Evolutionary conservation across 2,113 vertebrate genomes (phyloP).

Genomic region (Hyla sarda): DNA sequence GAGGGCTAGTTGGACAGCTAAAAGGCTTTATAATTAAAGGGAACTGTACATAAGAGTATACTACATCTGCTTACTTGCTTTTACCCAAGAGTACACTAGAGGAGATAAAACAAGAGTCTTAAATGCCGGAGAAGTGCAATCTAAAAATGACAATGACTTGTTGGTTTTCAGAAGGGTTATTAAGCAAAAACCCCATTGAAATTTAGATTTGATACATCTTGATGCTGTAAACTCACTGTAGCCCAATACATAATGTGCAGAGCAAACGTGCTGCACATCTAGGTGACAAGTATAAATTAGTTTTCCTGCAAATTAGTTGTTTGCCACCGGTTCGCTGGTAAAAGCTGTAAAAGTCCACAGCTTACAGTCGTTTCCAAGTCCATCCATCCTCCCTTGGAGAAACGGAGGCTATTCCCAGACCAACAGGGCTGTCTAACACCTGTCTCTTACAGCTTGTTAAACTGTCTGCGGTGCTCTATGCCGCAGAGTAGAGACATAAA

Average conservation of each 20-base stretch:
- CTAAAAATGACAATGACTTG: not conserved
- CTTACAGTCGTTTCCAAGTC: not conserved
- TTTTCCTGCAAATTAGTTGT: not conserved
- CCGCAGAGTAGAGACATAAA: slow-evolving; percentile 38
- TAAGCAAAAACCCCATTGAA: not conserved
- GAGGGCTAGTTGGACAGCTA: slow-evolving; percentile 8
- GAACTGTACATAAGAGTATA: not conserved
- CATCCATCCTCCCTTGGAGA: not conserved
- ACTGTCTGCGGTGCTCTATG: slow-evolving; percentile 47
- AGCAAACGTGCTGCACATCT: not conserved
- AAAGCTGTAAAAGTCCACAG: not conserved
- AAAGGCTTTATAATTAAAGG: slow-evolving; percentile 40
- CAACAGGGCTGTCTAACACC: slow-evolving; percentile 57
- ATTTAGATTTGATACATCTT: not conserved
- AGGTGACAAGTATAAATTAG: slow-evolving; percentile 26
- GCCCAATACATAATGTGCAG: not conserved
- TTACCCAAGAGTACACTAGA: not conserved
- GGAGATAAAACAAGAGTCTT: not conserved
- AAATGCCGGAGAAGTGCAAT: not conserved
- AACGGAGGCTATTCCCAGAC: slow-evolving; percentile 43
- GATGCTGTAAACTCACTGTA: not conserved
- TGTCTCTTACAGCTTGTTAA: slow-evolving; percentile 56
- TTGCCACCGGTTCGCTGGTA: slow-evolving; percentile 7
- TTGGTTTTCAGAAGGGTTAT: not conserved
- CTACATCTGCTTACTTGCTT: not conserved